phyloP scores from a whole-genome alignment of 2,113 vertebrate species.

The Dermatemys mawii region DNA sequence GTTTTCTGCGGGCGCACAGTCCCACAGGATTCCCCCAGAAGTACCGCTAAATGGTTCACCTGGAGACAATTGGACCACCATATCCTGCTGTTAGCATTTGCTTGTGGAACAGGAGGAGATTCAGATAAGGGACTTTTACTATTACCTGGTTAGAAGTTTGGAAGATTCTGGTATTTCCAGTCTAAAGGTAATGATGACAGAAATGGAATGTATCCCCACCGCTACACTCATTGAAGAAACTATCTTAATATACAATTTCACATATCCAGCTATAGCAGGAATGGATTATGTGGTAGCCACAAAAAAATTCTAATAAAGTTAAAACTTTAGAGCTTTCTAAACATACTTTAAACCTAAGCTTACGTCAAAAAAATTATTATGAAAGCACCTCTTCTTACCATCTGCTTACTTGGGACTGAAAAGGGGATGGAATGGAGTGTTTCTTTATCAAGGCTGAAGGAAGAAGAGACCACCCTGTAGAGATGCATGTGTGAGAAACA shows the following conservation, averaged over 20 bases:
- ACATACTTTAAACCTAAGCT: background rate
- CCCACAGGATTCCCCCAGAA: too few relatives aligned
- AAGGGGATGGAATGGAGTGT: background rate
- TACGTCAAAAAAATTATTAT: background rate
- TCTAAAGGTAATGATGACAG: background rate
- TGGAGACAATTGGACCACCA: background rate
- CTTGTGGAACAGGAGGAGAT: background rate
- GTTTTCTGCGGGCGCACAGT: too few relatives aligned
- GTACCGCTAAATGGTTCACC: background rate
- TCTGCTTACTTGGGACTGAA: background rate
- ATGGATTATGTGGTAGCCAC: background rate
- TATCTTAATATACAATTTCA: background rate
- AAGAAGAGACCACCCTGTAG: conserved; percentile 42
- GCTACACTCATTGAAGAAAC: background rate
- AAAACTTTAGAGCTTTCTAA: background rate
- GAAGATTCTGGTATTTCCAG: background rate
- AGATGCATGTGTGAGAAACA: conserved; percentile 1
- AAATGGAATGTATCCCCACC: background rate
- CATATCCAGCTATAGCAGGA: background rate
- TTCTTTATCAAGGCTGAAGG: conserved; percentile 29
- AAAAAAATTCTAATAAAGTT: background rate
- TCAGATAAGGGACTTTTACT: background rate
- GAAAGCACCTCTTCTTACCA: conserved; percentile 26
- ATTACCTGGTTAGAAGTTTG: fast-evolving
- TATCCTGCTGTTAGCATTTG: background rate